Conservation (phyloP, 1,140 invertebrate genomes). For the Thalassaphorura encarpata region DNA sequence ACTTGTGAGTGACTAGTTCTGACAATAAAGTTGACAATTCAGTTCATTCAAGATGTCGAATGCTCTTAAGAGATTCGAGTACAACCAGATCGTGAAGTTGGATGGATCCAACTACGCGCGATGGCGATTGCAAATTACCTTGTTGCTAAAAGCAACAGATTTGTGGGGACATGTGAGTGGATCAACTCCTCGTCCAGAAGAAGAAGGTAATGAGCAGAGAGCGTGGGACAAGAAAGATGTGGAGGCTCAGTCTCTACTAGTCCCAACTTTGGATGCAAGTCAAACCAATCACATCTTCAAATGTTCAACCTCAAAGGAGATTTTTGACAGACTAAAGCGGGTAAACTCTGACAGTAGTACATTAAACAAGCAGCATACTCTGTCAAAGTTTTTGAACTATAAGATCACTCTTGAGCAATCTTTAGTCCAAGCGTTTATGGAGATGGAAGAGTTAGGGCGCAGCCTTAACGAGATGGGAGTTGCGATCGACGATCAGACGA, state of each 20-base stretch:
- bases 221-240: slow-evolving; percentile 30
- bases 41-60: too few relatives aligned
- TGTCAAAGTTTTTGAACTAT: slow-evolving; percentile 5
- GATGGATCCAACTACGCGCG: slow-evolving; percentile 1
- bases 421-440: neutral
- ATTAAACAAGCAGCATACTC: slow-evolving; percentile 11
- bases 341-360: slow-evolving; percentile 28
- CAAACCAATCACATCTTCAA: slow-evolving; percentile 33
- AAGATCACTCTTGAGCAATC: slow-evolving; percentile 1
- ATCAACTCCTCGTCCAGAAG: neutral
- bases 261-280: slow-evolving; percentile 29
- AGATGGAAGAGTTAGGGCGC: slow-evolving; percentile 4
- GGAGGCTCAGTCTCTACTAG: slow-evolving; percentile 30
- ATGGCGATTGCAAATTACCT: slow-evolving; percentile 8
- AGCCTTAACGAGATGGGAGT: slow-evolving; percentile 10
- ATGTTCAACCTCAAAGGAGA: slow-evolving; percentile 34
- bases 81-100: neutral
- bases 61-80: neutral
- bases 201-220: neutral
- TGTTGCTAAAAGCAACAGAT: slow-evolving; percentile 2
- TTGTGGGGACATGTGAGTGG: slow-evolving; percentile 5
- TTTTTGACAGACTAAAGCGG: slow-evolving; percentile 34
- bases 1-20: too few relatives aligned
- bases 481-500: neutral
- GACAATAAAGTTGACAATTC: too few relatives aligned